phyloP scores from a whole-genome alignment of 2,797 vertebrate species.

The Serranus cabrilla region DNA sequence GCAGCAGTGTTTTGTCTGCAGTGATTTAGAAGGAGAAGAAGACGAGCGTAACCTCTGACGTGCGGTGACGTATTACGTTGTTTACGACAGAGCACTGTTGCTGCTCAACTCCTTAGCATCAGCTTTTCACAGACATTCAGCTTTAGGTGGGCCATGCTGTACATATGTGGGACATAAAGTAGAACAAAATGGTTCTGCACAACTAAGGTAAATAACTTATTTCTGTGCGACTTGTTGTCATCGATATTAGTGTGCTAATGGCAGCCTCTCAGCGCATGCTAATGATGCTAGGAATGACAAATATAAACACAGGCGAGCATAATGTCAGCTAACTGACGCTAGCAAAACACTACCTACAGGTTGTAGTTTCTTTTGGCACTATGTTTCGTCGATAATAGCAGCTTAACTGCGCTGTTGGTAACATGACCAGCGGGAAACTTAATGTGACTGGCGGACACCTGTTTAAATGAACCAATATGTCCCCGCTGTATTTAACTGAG shows the following conservation, averaged over 20 bases:
- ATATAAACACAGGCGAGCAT: not conserved
- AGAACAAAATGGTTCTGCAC: not conserved
- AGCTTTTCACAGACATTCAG: not conserved
- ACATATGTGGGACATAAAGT: not conserved
- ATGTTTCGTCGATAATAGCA: not conserved
- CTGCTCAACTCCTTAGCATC: not conserved
- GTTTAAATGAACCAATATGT: too few relatives aligned
- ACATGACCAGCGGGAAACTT: too few relatives aligned
- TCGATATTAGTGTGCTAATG: not conserved
- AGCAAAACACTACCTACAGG: not conserved
- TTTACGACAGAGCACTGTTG: conserved; percentile 38
- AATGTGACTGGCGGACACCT: not conserved
- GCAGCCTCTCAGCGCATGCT: conserved; percentile 44
- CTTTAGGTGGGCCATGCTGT: accelerated
- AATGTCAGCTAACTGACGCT: not conserved
- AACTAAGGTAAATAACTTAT: conserved; percentile 41
- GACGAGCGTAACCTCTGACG: not conserved
- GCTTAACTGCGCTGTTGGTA: too few relatives aligned
- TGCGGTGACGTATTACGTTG: conserved; percentile 29
- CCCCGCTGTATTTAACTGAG: not conserved
- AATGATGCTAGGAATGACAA: conserved; percentile 10
- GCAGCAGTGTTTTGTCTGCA: not conserved
- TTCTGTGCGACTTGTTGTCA: not conserved
- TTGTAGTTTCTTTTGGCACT: not conserved
- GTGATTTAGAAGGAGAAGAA: not conserved